A percentile compares a stretch with the other conserved stretches of the same genome.
Evolutionary conservation across 2,113 vertebrate genomes (phyloP).

Genomic region (Vicugna pacos): DNA sequence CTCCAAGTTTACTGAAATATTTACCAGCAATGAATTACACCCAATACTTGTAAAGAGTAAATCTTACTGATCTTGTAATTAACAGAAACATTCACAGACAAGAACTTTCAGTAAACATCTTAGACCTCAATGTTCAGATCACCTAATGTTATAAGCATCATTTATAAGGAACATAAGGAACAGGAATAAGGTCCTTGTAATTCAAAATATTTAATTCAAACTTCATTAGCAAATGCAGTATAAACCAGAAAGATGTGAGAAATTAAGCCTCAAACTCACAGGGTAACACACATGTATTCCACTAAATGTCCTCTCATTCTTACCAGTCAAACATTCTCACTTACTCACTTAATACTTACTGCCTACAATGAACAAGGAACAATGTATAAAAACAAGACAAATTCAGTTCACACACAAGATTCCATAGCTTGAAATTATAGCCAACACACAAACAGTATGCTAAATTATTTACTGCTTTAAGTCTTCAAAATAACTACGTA

Average conservation of each 20-base stretch:
- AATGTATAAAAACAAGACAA: background rate
- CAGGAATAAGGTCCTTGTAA: background rate
- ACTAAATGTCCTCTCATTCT: background rate
- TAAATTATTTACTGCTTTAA: background rate
- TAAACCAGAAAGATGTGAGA: background rate
- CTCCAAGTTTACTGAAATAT: background rate
- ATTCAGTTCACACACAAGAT: background rate
- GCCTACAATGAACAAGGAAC: background rate
- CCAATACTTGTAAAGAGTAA: background rate
- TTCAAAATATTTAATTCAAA: slow-evolving; percentile 5
- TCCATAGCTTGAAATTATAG: background rate
- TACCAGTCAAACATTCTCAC: background rate
- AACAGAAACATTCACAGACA: background rate
- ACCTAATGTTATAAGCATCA: background rate
- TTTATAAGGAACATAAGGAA: background rate
- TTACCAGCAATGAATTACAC: background rate
- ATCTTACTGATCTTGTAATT: background rate
- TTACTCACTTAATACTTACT: background rate
- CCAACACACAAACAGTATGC: background rate
- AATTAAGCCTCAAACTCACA: slow-evolving; percentile 19
- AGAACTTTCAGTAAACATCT: background rate
- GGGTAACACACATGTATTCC: background rate
- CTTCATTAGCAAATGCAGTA: background rate
- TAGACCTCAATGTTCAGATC: background rate
- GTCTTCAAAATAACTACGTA: background rate